Evolutionary conservation across 2,113 vertebrate genomes (phyloP), one percentile per base, ranked within the genome.

Genomic region (Leiothrix lutea): DNA sequence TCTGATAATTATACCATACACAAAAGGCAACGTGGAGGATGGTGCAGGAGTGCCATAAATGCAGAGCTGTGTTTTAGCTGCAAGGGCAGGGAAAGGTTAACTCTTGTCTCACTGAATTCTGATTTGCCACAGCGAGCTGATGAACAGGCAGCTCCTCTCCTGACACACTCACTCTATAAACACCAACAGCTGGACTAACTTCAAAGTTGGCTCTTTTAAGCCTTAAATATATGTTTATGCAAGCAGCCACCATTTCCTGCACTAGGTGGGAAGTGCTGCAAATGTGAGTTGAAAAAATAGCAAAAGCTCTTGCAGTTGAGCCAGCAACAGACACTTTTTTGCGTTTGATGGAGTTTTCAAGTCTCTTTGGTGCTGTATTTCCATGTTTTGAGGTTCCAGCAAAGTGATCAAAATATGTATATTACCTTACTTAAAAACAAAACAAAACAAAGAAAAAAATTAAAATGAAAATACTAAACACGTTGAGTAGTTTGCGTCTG

Each of bases 321-420:
- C 50, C 93, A 95, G 87, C 58, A 91, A 50, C 53, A 94, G 87
- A 51, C 44, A 29, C 42, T 72, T 95, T n/a, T n/a, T n/a, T n/a
- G 79, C 74, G 5, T 87, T 80, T 50, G 92, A 77, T 84, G 54
- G 75, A 48, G 66, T 14, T 94, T 83, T 95, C 58, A 71, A 5
- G 1, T 87, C 53, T 85, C 61, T 24, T 74, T 90, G 50, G 22
- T 89, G 73, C 83, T 87, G 38, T 57, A 73, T 83, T 94, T 94
- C 88, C 5, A 33, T 40, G 58, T 73, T 95, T 89, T 85, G 94
- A 95, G 91, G 26, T 54, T 92, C 51, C 33, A 93, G 65, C 40
- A 64, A 96, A 95, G 81, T 26, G 74, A 84, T 80, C 83, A 86
- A 97, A 97, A 95, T 95, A 88, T 86, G 61, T 84, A 48, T 73